These are phyloP conservation scores for Bombus balteatus DNA, from an alignment of 1,140 invertebrate species.

Conservation along the genomic window DNA sequence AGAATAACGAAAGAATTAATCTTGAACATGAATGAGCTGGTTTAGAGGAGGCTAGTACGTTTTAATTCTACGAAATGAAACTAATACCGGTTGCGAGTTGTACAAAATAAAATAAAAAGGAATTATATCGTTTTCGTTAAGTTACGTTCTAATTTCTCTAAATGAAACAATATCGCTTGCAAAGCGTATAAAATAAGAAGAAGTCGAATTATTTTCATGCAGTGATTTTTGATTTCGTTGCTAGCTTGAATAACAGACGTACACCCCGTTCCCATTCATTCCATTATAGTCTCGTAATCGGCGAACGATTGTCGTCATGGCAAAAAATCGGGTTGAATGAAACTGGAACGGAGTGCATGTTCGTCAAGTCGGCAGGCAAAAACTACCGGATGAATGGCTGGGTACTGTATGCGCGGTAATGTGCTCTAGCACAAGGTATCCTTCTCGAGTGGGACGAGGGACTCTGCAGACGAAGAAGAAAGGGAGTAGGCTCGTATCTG, in stretches of 20 bases:
- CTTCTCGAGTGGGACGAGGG: slow-evolving; percentile 17
- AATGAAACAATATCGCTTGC: no score
- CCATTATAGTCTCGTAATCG: slow-evolving; percentile 32
- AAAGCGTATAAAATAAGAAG: neutral
- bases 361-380: slow-evolving; percentile 52
- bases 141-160: neutral
- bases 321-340: slow-evolving; percentile 53
- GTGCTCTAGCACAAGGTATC: slow-evolving; percentile 5
- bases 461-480: slow-evolving; percentile 34
- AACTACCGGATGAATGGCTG: slow-evolving; percentile 57
- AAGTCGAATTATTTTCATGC: neutral
- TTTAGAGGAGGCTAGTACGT: no score
- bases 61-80: no score
- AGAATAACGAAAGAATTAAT: no score
- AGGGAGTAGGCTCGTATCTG: slow-evolving; percentile 35
- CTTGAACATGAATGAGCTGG: no score
- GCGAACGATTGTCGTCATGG: slow-evolving; percentile 29
- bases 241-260: neutral
- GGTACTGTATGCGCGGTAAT: neutral
- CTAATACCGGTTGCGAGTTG: no score
- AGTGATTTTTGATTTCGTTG: neutral
- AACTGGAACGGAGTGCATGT: slow-evolving; percentile 54
- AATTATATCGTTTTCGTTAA: no score
- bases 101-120: no score
- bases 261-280: slow-evolving; percentile 33